Evolutionary conservation across 2,113 vertebrate species (phyloP), one percentile per base, ranked within the genome.

Genomic region (Syrmaticus mikado): DNA sequence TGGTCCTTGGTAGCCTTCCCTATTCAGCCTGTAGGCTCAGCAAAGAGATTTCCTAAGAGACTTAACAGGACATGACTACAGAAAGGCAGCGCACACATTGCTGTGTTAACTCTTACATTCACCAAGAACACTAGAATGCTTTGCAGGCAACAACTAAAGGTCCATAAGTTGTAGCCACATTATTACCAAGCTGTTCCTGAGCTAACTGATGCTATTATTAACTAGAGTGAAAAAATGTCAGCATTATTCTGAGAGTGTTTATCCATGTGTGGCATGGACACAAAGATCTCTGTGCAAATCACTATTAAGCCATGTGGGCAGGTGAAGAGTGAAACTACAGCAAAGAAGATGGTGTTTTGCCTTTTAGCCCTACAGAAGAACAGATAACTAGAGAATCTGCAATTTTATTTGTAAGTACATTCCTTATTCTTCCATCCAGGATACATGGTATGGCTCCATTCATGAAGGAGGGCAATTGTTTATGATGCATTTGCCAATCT

Each of bases 211-310:
- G 9, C 16, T 25, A 20, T 50, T 70, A 36, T 36, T 20, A 36
- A 50, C 8, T 34, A 70, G 50, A 46, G 24, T 36, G 22, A n/a
- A 38, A 61, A 70, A 50, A 70, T 50, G 13, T 50, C 15, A 19
- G 45, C 5, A 17, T 36, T 36, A 11, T 70, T 68, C n/a, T 0
- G 2, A 74, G 43, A 52, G 4, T 36, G 30, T 20, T 50, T 73
- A 60, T 50, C 25, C 52, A 52, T 45, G 40, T 34, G 62, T 38
- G 27, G 21, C 30, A 24, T 0, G 2, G 40, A 18, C 45, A 40
- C 28, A 16, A 68, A 53, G 14, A 16, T n/a, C 28, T n/a, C 11
- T 30, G 28, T 55, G 34, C 0, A 1, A 68, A 68, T 24, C 1
- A 1, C 46, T 82, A 46, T 46, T 40, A n/a, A 46, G 17, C 32